Conservation (phyloP, 2,888 invertebrate species). For the Diarsia dahlii region DNA sequence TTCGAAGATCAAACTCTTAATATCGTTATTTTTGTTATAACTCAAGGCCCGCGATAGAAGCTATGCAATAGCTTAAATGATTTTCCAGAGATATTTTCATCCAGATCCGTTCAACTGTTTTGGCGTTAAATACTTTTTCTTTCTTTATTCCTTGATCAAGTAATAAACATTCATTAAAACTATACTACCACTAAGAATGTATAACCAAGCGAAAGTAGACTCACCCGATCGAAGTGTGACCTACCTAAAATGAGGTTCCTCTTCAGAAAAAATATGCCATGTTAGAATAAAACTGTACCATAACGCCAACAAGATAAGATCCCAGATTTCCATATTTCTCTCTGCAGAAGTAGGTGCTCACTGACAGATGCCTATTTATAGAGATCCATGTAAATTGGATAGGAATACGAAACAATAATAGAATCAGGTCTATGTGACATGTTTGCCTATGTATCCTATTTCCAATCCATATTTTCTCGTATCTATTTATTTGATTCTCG, state of each 20-base stretch:
- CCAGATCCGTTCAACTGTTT: too few relatives aligned
- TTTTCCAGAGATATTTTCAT: too few relatives aligned
- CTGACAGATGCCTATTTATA: conserved; percentile 40
- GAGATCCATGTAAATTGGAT: conserved; percentile 50
- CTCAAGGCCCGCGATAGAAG: too few relatives aligned
- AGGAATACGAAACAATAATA: conserved; percentile 50
- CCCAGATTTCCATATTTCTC: conserved; percentile 16
- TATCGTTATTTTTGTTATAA: too few relatives aligned
- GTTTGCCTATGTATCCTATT: conserved; percentile 17
- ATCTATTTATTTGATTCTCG: conserved; percentile 40
- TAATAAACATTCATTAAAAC: too few relatives aligned
- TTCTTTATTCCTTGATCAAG: too few relatives aligned
- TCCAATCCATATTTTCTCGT: conserved; percentile 33
- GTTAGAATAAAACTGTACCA: background rate
- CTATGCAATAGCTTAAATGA: too few relatives aligned
- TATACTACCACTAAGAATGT: background rate
- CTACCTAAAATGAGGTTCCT: background rate
- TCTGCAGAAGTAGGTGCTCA: conserved; percentile 13
- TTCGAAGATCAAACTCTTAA: too few relatives aligned
- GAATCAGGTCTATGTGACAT: conserved; percentile 16
- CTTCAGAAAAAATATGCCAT: background rate
- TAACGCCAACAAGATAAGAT: background rate
- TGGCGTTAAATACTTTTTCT: too few relatives aligned
- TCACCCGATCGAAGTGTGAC: background rate
- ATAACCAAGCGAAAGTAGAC: background rate